Percentiles rank a stretch among this genome's conserved stretches.
Evolutionary conservation across 1,140 invertebrate species (phyloP).

Genomic region (Pseudomyrmex dendroicus): DNA sequence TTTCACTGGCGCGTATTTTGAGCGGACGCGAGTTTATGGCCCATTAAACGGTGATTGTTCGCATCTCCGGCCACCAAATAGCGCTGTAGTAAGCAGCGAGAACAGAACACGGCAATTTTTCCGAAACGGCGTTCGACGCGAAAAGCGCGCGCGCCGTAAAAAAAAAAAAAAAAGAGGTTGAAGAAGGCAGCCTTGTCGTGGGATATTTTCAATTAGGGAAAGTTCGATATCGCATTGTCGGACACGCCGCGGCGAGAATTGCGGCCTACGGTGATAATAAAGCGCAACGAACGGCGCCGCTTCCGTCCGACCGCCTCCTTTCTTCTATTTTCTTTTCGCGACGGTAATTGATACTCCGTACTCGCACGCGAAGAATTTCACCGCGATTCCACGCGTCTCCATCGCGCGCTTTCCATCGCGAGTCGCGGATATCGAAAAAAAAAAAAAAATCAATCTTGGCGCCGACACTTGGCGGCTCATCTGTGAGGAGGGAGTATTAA

Average conservation of each 20-base stretch:
- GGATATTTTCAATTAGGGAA: slow-evolving; percentile 71
- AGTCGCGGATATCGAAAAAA: slow-evolving; percentile 29
- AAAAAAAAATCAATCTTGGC: slow-evolving; percentile 72
- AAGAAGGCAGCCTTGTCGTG: slow-evolving; percentile 36
- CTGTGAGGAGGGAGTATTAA: slow-evolving; percentile 28
- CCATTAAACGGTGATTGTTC: neutral
- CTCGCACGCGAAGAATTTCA: slow-evolving; percentile 55
- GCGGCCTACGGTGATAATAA: slow-evolving; percentile 14
- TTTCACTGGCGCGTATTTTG: slow-evolving; percentile 18
- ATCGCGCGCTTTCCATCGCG: slow-evolving; percentile 66
- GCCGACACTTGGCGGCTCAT: slow-evolving; percentile 52
- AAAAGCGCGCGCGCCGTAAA: slow-evolving; percentile 21
- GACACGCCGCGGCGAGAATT: neutral
- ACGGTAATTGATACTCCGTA: slow-evolving; percentile 60
- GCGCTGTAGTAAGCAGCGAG: neutral
- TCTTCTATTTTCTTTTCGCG: slow-evolving; percentile 26
- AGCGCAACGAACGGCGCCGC: slow-evolving; percentile 28
- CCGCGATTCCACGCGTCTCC: neutral
- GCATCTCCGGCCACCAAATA: neutral
- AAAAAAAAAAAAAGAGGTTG: slow-evolving; percentile 58
- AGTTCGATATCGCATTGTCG: slow-evolving; percentile 59
- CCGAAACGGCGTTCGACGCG: neutral
- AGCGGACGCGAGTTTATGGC: neutral
- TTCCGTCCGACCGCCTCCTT: neutral
- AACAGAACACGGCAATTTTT: slow-evolving; percentile 2